Evolutionary conservation across 2,113 vertebrate genomes (phyloP).

Genomic region (Alexandromys fortis): DNA sequence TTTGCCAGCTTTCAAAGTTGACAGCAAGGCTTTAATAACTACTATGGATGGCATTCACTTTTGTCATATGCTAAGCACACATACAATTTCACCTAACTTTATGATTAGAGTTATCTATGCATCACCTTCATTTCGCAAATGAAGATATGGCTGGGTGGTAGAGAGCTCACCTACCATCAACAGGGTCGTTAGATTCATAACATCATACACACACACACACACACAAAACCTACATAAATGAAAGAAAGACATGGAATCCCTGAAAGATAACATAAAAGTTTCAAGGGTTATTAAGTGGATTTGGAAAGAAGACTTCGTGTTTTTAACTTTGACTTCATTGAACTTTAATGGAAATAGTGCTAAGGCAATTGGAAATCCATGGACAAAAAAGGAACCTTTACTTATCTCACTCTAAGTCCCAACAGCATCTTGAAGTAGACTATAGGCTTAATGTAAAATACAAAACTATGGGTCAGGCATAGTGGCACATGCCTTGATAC

Average conservation of each 20-base stretch:
- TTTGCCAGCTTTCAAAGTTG: not conserved
- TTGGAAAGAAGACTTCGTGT: not conserved
- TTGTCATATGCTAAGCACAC: not conserved
- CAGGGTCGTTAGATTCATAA: not conserved
- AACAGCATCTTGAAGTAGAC: not conserved
- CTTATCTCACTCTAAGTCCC: not conserved
- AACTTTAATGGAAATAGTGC: not conserved
- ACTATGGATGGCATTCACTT: not conserved
- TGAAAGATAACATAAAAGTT: not conserved
- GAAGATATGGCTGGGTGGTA: not conserved
- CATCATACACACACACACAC: not conserved
- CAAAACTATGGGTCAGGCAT: not conserved
- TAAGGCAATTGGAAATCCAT: not conserved
- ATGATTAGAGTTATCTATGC: not conserved
- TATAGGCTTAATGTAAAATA: not conserved
- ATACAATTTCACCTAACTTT: slow-evolving; percentile 25
- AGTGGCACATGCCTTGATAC: not conserved
- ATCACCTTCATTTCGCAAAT: not conserved
- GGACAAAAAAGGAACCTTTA: not conserved
- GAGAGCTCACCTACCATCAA: not conserved
- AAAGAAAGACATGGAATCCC: not conserved
- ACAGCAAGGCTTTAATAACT: not conserved
- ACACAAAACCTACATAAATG: not conserved
- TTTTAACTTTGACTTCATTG: not conserved
- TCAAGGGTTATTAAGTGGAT: not conserved